Base-by-base conservation (phyloP, 2,113 vertebrate species). In the Marmota flaviventris region DNA sequence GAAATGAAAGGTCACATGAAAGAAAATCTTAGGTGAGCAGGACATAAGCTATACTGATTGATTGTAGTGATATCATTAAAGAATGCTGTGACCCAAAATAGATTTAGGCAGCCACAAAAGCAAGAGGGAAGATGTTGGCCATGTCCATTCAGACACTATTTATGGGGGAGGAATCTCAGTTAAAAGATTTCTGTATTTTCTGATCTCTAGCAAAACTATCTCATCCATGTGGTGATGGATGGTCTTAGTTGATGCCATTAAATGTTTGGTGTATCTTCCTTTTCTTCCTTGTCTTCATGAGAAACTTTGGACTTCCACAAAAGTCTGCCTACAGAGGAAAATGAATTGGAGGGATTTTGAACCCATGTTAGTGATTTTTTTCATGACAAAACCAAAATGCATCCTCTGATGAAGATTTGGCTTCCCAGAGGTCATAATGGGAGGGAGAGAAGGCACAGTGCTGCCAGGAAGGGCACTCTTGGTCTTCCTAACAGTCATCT, bases 11-110 rank as follows among this genome's bases (percentile, higher is more conserved):
- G 2, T 72, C 32, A 39, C 22, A 4, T 32, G 22, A 48, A 22
- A 91, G 17, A 86, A 86, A 65, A 25, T 76, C 79, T 76, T 58
- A 85, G 51, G 37, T 63, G 76, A 48, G 42, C 42, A 94, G 53
- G 48, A 70, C 18, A 34, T 45, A 34, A 24, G 4, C 27, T 82
- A 5, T 67, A 20, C 5, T 48, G 45, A 58, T 17, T 51, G 53
- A 88, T 48, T 39, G 0, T 77, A 51, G 39, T 25, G 67, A 70
- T 45, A 48, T 86, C 32, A 37, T 34, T 78, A 65, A 93, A 88
- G 45, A 91, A 73, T 25, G 8, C 29, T 27, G 1, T 48, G 25
- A 27, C 37, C 1, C 1, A 1, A 86, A 34, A 69, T 13, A 58
- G 42, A 10, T 29, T 69, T 20, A 65, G 25, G n/a, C 18, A 56